phyloP scores from a whole-genome alignment of 2,113 vertebrate species.

The Bambusicola thoracicus region DNA sequence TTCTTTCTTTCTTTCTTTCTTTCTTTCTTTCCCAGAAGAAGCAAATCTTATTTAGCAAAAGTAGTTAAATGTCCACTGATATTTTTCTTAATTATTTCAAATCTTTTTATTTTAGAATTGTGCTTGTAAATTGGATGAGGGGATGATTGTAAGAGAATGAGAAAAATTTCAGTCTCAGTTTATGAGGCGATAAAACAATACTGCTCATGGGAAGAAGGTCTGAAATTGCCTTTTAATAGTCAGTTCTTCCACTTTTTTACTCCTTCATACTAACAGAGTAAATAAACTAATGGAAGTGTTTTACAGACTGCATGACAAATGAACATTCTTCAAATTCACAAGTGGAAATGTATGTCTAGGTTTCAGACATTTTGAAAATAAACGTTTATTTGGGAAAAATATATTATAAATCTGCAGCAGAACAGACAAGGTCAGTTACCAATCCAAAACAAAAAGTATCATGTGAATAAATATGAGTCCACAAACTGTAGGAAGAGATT shows the following conservation, averaged over 20 bases:
- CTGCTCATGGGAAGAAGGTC: neutral
- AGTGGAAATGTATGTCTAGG: neutral
- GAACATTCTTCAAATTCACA: slow-evolving; percentile 2
- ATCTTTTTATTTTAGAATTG: neutral
- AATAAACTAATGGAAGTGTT: neutral
- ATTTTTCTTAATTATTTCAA: neutral
- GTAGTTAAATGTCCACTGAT: neutral
- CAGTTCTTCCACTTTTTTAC: neutral
- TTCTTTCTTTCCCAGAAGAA: neutral
- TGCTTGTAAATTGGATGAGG: neutral
- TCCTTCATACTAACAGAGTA: neutral
- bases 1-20: no score
- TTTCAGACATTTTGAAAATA: neutral
- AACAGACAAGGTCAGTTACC: neutral
- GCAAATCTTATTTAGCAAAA: neutral
- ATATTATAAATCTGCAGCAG: neutral
- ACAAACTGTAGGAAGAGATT: neutral
- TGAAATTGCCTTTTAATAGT: neutral
- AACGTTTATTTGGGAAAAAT: neutral
- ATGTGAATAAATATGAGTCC: slow-evolving; percentile 4
- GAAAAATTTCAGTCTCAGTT: neutral
- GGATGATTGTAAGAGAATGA: neutral
- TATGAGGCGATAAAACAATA: neutral
- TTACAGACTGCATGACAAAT: neutral
- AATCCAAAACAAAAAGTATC: neutral